These are phyloP conservation scores for Sweltsa coloradensis DNA, from an alignment of 1,140 invertebrate genomes.

Conservation along the genomic window DNA sequence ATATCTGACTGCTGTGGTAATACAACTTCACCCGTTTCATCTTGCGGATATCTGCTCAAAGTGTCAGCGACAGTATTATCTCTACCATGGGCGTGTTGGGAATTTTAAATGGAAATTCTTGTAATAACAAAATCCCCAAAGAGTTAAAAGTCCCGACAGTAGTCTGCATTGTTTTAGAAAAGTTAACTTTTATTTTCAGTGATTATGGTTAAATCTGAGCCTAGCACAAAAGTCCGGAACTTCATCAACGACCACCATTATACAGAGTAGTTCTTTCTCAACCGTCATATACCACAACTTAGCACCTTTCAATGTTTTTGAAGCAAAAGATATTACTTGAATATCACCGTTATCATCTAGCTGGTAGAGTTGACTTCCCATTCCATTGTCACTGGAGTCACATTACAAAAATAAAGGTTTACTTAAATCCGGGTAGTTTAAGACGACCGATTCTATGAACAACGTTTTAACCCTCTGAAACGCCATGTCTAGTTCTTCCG, in stretches of 20 bases:
- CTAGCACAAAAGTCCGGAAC: constrained; percentile 25
- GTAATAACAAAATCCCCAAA: neutral
- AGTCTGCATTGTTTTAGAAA: neutral
- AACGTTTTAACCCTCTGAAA: constrained; percentile 3
- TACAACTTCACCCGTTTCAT: too few species aligned
- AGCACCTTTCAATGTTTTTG: constrained; percentile 16
- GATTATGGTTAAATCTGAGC: neutral
- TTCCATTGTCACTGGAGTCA: constrained; percentile 1
- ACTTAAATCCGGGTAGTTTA: constrained; percentile 15
- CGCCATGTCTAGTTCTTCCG: constrained; percentile 1
- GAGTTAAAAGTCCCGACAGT: neutral
- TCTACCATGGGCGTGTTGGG: neutral
- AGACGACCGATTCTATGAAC: neutral
- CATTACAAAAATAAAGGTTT: constrained; percentile 16
- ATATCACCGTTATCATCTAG: neutral
- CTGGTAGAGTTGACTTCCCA: neutral
- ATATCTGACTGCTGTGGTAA: too few species aligned
- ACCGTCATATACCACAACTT: constrained; percentile 27
- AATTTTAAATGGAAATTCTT: neutral
- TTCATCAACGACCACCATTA: constrained; percentile 28
- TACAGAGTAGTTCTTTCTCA: constrained; percentile 29
- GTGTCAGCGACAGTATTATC: neutral
- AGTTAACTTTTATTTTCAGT: neutral
- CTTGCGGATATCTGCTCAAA: too few species aligned
- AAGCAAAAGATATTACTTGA: constrained; percentile 16